A percentile compares a stretch with the other conserved stretches of the same genome.
Conservation (phyloP, 2,888 invertebrate species). For the Habrosyne pyritoides region DNA sequence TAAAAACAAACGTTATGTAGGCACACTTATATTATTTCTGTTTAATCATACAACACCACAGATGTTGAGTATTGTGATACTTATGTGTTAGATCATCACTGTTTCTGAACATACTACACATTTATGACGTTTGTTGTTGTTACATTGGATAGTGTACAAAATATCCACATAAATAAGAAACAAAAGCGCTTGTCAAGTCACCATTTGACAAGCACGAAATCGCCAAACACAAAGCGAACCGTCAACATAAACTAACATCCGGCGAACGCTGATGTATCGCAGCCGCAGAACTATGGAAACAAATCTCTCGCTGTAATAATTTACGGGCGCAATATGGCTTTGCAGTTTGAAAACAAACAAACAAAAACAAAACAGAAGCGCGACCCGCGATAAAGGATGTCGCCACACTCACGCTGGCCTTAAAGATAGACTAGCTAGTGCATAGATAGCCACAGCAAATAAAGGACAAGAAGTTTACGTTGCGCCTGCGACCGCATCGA, state of each 20-base stretch:
- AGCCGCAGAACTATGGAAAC: conserved; percentile 80
- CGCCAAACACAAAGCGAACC: conserved; percentile 68
- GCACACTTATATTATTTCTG: not conserved
- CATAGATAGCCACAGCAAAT: conserved; percentile 62
- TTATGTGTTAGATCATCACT: not conserved
- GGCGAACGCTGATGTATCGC: conserved; percentile 77
- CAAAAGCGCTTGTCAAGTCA: conserved; percentile 44
- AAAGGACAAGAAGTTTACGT: conserved; percentile 41
- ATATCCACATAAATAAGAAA: conserved; percentile 46
- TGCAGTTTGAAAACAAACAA: conserved; percentile 72
- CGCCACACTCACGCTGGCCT: conserved; percentile 68
- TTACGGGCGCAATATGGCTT: conserved; percentile 77
- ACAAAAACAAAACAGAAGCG: conserved; percentile 72
- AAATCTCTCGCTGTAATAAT: conserved; percentile 79
- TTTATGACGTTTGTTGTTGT: not conserved
- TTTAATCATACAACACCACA: not conserved
- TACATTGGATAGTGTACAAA: conserved; percentile 31
- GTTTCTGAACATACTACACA: not conserved
- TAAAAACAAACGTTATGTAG: not conserved
- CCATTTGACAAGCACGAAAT: conserved; percentile 65
- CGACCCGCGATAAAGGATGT: conserved; percentile 76
- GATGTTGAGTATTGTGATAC: not conserved
- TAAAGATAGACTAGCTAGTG: conserved; percentile 68
- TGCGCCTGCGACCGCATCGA: conserved; percentile 51
- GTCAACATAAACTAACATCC: conserved; percentile 80